Evolutionary conservation across 2,113 vertebrate species (phyloP).

Genomic region (Epinephelus lanceolatus): DNA sequence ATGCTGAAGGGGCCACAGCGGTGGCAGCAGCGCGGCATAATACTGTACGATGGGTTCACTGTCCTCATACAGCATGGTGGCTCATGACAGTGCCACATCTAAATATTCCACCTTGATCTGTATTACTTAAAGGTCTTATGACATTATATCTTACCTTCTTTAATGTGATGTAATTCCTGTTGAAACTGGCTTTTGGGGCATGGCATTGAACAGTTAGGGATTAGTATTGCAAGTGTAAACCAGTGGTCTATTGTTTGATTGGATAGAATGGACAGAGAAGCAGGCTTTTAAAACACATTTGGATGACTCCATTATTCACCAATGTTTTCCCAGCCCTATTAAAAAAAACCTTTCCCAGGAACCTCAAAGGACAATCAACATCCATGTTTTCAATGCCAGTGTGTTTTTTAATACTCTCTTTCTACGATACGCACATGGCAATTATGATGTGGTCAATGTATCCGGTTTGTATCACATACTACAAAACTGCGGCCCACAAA

Average conservation of each 20-base stretch:
- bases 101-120: background rate
- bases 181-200: background rate
- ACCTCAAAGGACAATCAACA: background rate
- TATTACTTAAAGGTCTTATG: background rate
- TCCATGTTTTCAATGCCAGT: background rate
- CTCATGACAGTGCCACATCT: background rate
- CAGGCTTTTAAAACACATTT: too few relatives aligned
- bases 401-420: background rate
- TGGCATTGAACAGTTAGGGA: background rate
- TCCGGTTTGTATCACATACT: too few relatives aligned
- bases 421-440: background rate
- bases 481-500: too few relatives aligned
- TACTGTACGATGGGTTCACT: constrained; percentile 17
- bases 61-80: constrained; percentile 12
- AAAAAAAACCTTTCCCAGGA: too few relatives aligned
- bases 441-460: background rate
- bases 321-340: background rate
- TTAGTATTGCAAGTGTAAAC: background rate
- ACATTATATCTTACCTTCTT: background rate
- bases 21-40: constrained; percentile 25
- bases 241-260: too few relatives aligned
- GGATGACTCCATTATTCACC: background rate
- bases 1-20: constrained; percentile 50
- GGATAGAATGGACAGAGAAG: too few relatives aligned
- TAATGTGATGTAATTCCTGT: background rate